Evolutionary conservation across 2,113 vertebrate species (phyloP).

Genomic region (Lamprotornis superbus): DNA sequence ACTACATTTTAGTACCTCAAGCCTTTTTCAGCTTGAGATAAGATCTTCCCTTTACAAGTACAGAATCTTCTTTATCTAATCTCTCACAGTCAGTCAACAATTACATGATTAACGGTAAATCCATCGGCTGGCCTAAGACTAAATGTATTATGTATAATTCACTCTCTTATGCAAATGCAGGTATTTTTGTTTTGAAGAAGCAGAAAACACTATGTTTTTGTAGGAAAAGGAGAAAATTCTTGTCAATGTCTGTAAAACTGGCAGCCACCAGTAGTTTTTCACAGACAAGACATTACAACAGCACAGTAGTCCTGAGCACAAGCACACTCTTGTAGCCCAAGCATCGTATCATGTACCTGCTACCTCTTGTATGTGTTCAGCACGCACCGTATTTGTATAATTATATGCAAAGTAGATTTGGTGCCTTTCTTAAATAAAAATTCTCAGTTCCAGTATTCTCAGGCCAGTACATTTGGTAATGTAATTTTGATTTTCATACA

Average conservation of each 20-base stretch:
- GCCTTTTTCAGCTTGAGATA: neutral
- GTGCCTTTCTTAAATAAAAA: neutral
- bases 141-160: neutral
- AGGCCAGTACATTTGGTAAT: neutral
- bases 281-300: neutral
- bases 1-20: neutral
- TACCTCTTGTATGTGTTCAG: neutral
- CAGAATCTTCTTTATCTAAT: neutral
- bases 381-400: neutral
- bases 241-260: neutral
- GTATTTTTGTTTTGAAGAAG: neutral
- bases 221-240: neutral
- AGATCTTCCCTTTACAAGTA: neutral
- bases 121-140: neutral
- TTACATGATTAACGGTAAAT: neutral
- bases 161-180: neutral
- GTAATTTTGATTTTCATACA: neutral
- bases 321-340: neutral
- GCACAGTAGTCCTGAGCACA: neutral
- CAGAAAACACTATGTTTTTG: neutral
- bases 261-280: neutral
- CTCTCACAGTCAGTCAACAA: neutral
- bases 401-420: neutral
- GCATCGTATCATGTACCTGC: rapidly evolving
- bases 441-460: neutral